Conservation (phyloP, 2,113 vertebrate species). For the Ceyx margarethae region DNA sequence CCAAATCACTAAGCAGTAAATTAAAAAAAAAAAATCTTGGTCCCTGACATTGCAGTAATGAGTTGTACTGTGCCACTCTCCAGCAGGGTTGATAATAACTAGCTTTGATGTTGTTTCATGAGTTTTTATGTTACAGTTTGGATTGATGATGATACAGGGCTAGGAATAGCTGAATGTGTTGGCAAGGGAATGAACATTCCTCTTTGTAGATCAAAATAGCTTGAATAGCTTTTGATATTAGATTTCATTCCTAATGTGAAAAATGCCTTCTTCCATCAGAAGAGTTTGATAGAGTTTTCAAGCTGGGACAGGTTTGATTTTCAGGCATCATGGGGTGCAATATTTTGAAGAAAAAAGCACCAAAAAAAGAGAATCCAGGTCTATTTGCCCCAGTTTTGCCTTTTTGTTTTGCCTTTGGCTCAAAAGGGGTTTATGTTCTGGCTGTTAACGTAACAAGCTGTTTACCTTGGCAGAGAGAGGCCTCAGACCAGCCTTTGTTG, state of each 20-base stretch:
- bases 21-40: not conserved
- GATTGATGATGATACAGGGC: not conserved
- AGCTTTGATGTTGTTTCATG: slow-evolving; percentile 20
- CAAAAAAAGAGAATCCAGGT: not conserved
- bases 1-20: not conserved
- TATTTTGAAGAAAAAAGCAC: not conserved
- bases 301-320: not conserved
- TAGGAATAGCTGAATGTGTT: slow-evolving; percentile 25
- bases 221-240: not conserved
- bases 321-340: not conserved
- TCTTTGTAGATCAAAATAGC: slow-evolving; percentile 27
- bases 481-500: not conserved
- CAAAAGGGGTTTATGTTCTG: not conserved
- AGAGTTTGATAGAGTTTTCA: not conserved
- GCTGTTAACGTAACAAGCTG: slow-evolving; percentile 40
- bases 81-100: not conserved
- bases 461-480: slow-evolving; percentile 45
- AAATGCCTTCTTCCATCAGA: not conserved
- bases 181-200: slow-evolving; percentile 1
- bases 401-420: slow-evolving; percentile 12
- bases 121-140: slow-evolving; percentile 1
- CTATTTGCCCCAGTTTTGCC: not conserved
- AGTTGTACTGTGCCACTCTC: not conserved
- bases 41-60: not conserved
- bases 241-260: not conserved